Evolutionary conservation across 2,888 invertebrate genomes (phyloP).

Genomic region (Ennomos quercinarius): DNA sequence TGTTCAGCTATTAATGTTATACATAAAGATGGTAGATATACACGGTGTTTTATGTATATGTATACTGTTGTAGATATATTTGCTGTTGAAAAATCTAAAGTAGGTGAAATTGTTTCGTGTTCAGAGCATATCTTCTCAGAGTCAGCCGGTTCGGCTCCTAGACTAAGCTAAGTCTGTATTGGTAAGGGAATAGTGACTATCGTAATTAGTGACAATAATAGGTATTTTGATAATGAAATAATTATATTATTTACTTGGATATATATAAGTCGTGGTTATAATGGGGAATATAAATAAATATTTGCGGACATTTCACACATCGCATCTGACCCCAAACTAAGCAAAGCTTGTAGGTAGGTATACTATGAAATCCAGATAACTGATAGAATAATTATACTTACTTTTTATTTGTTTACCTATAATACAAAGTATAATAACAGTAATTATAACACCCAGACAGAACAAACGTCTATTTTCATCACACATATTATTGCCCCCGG

Average conservation of each 20-base stretch:
- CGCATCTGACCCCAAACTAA: no score
- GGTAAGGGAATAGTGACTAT: conserved; percentile 54
- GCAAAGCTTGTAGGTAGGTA: no score
- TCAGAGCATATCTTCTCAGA: conserved; percentile 69
- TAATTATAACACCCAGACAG: no score
- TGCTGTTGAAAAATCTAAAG: conserved; percentile 65
- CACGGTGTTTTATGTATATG: conserved; percentile 60
- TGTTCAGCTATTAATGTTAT: conserved; percentile 82
- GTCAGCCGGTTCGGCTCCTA: conserved; percentile 49
- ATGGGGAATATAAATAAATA: neutral
- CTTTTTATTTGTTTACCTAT: no score
- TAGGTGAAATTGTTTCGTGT: conserved; percentile 73
- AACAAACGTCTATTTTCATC: no score
- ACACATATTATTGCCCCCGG: no score
- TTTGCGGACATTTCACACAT: neutral
- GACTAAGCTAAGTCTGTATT: conserved; percentile 43
- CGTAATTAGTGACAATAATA: conserved; percentile 65
- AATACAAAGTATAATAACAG: no score
- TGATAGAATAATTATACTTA: no score
- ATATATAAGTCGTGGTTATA: conserved; percentile 11
- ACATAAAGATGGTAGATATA: conserved; percentile 62
- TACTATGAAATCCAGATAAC: no score
- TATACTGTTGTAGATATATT: conserved; percentile 71
- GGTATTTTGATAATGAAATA: conserved; percentile 66
- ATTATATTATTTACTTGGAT: conserved; percentile 13